Base-by-base conservation (phyloP, 2,113 vertebrate species). In the Azemiops feae region DNA sequence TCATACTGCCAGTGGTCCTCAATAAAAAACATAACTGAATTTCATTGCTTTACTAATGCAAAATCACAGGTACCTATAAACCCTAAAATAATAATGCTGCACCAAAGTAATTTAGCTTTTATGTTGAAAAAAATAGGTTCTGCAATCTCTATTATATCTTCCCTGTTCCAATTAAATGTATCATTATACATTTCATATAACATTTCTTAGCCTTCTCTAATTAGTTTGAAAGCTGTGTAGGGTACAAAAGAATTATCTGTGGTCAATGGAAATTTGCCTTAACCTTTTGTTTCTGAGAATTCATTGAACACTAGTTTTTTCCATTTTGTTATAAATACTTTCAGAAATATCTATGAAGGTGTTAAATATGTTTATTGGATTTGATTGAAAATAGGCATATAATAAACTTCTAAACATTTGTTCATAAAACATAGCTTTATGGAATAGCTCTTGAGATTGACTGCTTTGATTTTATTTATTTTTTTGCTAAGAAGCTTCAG, bases 401-500 rank as follows among this genome's bases (percentile, higher is more conserved):
- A n/a, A 69, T 60, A 43, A 18, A 22, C 18, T 30, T 60, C 23
- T 50, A 60, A 87, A 52, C 39, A 53, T 4, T 25, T 88, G 18
- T 20, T 50, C 34, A 87, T 20, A 92, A 85, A 2, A 9, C n/a
- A 30, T 93, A 89, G 92, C 91, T 95, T 57, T 1, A 1, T 85
- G 5, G 14, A 34, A 91, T 64, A 91, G 30, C 0, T 93, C 94
- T 93, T 95, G 43, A 92, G n/a, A 45, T 25, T 25, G 95, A 81
- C 0, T 93, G 27, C 87, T 8, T 94, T 95, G 93, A 91, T 95
- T 92, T 47, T 47, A 6, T 47, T 88, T 89, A 27, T 91, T n/a
- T 91, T 92, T 95, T 95, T 92, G 88, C 43, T 14, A 34, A 87
- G 20, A 93, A 81, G 87, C 58, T 43, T 94, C 95, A 92, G 89